Conservation (phyloP, 92 coral and sea anemone species). For the Hydrozoanthus gracilis region DNA sequence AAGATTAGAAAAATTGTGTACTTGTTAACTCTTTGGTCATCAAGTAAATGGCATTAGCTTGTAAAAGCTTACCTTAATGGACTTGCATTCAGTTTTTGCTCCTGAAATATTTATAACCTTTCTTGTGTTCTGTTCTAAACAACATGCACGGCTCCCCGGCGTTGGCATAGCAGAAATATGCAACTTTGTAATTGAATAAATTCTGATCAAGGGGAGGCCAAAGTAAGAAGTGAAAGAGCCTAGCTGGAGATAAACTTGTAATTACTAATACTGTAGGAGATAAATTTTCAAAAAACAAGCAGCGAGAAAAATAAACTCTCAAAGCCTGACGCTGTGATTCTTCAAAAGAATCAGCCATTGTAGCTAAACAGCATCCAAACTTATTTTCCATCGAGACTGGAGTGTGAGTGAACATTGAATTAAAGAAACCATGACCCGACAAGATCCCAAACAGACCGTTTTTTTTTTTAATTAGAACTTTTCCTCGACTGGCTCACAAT, state of each 20-base stretch:
- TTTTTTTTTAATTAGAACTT: not conserved
- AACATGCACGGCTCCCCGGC: not conserved
- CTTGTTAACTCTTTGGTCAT: not conserved
- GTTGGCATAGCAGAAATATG: not conserved
- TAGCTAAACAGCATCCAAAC: not conserved
- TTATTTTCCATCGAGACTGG: not conserved
- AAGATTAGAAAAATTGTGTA: not conserved
- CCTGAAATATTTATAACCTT: not conserved
- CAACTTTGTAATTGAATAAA: not conserved
- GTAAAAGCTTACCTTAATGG: not conserved
- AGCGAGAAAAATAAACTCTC: not conserved
- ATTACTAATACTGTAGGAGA: not conserved
- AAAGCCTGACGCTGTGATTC: not conserved
- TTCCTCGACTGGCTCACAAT: not conserved
- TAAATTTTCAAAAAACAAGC: not conserved
- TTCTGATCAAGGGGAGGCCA: not conserved
- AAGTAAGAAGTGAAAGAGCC: not conserved
- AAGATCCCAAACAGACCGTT: not conserved
- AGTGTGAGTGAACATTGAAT: not conserved
- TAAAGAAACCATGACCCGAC: not conserved
- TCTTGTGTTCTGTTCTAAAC: not conserved
- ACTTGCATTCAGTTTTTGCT: conserved; percentile 1
- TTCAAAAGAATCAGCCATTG: not conserved
- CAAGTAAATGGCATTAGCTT: conserved; percentile 4
- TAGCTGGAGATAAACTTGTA: not conserved